phyloP scores from a whole-genome alignment of 2,888 invertebrate species.

The Tiliacea aurago region DNA sequence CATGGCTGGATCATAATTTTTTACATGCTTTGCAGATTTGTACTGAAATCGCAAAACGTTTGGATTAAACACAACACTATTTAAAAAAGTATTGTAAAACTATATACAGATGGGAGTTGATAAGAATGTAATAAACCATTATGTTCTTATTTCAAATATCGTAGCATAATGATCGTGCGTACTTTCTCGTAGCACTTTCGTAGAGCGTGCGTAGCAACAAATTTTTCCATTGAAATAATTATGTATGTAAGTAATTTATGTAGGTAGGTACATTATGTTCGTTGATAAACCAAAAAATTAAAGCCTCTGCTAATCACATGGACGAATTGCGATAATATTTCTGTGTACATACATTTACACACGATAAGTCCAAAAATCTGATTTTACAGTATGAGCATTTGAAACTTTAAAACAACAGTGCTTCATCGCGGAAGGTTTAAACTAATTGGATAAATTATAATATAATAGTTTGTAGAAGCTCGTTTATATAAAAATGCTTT shows the following conservation, averaged over 20 bases:
- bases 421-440: neutral
- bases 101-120: slow-evolving; percentile 3
- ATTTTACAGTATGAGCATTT: neutral
- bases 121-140: neutral
- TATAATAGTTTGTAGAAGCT: neutral
- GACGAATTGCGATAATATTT: neutral
- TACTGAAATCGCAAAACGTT: neutral
- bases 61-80: neutral
- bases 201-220: slow-evolving; percentile 42
- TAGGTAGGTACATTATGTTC: neutral
- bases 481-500: too few relatives aligned
- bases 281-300: slow-evolving; percentile 15
- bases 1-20: slow-evolving; percentile 11
- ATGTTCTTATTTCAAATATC: slow-evolving; percentile 20
- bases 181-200: slow-evolving; percentile 52
- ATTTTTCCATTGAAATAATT: neutral
- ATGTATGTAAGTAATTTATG: neutral
- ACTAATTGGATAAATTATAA: neutral
- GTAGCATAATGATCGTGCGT: slow-evolving; percentile 24
- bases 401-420: neutral
- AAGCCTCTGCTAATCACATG: slow-evolving; percentile 20
- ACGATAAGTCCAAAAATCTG: neutral
- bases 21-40: slow-evolving; percentile 8
- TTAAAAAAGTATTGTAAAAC: neutral
- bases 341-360: too few relatives aligned